Percentiles rank a stretch among this genome's conserved stretches.
phyloP scores from a whole-genome alignment of 2,113 vertebrate genomes.

The Cairina moschata region DNA sequence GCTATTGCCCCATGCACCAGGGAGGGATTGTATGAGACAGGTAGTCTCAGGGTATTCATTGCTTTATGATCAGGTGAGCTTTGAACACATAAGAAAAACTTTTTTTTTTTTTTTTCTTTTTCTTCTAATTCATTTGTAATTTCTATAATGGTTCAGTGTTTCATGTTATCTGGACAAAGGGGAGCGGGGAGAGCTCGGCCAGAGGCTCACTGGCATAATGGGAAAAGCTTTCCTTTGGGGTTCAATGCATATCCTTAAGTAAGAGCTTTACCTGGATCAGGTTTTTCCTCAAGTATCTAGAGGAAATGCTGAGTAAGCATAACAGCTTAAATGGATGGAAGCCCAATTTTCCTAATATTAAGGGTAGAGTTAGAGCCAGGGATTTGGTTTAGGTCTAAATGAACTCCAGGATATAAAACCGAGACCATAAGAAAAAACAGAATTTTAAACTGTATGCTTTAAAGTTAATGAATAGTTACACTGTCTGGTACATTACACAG shows the following conservation, averaged over 20 bases:
- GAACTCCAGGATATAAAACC: slow-evolving; percentile 35
- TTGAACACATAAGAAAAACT: neutral
- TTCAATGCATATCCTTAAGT: neutral
- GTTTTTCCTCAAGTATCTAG: neutral
- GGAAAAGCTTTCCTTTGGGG: neutral
- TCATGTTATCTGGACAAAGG: neutral
- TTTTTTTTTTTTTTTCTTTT: neutral
- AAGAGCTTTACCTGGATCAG: slow-evolving; percentile 47
- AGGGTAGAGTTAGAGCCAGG: slow-evolving; percentile 16
- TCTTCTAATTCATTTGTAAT: neutral
- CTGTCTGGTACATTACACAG: slow-evolving; percentile 9
- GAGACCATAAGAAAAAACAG: slow-evolving; percentile 52
- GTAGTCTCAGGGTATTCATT: neutral
- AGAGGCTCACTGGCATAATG: neutral
- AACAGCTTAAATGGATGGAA: neutral
- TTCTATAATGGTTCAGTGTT: neutral
- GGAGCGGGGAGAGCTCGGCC: neutral
- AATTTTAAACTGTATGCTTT: slow-evolving; percentile 46
- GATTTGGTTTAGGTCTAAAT: slow-evolving; percentile 41
- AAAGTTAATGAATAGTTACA: slow-evolving; percentile 51
- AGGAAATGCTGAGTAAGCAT: slow-evolving; percentile 59
- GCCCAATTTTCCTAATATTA: slow-evolving; percentile 33
- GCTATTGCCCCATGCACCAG: accelerated
- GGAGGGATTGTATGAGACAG: accelerated
- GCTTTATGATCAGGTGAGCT: neutral